Base-by-base conservation (phyloP, 2,797 vertebrate genomes). In the Enteromius afrohamiltoni region DNA sequence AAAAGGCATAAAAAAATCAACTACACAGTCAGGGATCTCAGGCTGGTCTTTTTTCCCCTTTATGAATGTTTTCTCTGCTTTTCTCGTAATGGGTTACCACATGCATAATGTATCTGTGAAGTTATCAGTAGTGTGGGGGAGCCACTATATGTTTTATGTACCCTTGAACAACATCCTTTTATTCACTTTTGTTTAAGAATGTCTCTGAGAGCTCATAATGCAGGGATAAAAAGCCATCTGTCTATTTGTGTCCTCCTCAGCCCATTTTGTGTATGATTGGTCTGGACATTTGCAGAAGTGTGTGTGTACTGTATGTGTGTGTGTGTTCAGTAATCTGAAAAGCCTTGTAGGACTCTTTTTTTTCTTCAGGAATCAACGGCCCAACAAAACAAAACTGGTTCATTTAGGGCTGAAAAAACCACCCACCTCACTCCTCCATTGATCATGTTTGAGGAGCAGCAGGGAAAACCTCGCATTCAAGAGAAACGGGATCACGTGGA, bases 351-450 rank as follows among this genome's bases (percentile, higher is more conserved):
- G 84, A 77, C 85, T 83, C 87, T 91, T 90, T 91, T 90, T 92
- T 90, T 67, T 84, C 83, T 79, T 82, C 85, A 86, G 80, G 86
- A 88, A 94, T 94, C 91, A 90, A 92, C 94, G 89, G 84, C 85
- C 90, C 90, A 92, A 92, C 90, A 93, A 93, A 93, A 89, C 91
- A 89, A 37, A 93, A 93, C 90, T 84, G 88, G 90, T 91, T 92
- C 91, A 89, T 93, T 93, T 93, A 91, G 88, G 91, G 89, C 92
- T 94, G 75, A 92, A 93, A 90, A 90, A 84, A 87, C 91, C 91
- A 90, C 91, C 93, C 90, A 92, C 90, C 92, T 91, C 70, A 83
- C 89, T 81, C 87, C 89, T 90, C 88, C 86, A 93, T 93, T 89
- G 91, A 94, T 91, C 89, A 91, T 86, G 87, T 49, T 17, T 49